A percentile compares a stretch with the other conserved stretches of the same genome.
Evolutionary conservation across 2,113 vertebrate species (phyloP).

Genomic region (Rousettus leschenaultii): DNA sequence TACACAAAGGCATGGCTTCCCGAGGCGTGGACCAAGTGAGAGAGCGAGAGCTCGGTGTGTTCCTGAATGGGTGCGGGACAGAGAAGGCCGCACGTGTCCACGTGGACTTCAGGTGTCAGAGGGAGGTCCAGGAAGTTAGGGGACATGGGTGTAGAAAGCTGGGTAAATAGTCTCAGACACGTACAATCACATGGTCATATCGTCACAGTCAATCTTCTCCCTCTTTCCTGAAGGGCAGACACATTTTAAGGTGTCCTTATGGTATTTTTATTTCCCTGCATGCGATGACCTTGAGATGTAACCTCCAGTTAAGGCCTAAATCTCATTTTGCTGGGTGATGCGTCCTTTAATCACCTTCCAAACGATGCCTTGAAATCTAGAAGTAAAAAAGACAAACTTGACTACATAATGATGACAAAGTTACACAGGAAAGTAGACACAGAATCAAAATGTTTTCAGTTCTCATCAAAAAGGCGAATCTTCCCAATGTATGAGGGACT

Average conservation of each 20-base stretch:
- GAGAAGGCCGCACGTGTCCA: accelerated
- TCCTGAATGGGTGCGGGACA: background rate
- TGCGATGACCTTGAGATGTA: background rate
- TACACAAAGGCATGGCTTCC: background rate
- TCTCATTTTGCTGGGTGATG: background rate
- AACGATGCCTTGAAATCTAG: background rate
- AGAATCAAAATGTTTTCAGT: background rate
- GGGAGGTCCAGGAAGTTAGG: no score
- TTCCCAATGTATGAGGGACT: background rate
- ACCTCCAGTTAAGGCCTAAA: background rate
- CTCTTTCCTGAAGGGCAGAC: background rate
- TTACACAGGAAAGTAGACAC: background rate
- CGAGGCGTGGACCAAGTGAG: background rate
- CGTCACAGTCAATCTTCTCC: accelerated
- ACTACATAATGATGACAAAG: background rate
- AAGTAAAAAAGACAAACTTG: background rate
- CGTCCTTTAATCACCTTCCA: background rate
- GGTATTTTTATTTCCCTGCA: background rate
- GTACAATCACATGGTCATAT: accelerated
- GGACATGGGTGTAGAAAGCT: background rate
- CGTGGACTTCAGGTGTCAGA: background rate
- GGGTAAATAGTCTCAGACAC: background rate
- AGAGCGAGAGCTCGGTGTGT: background rate
- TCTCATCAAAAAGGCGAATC: background rate
- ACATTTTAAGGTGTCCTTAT: background rate